phyloP scores from a whole-genome alignment of 2,888 invertebrate species.

The Trissolcus brochymenae region DNA sequence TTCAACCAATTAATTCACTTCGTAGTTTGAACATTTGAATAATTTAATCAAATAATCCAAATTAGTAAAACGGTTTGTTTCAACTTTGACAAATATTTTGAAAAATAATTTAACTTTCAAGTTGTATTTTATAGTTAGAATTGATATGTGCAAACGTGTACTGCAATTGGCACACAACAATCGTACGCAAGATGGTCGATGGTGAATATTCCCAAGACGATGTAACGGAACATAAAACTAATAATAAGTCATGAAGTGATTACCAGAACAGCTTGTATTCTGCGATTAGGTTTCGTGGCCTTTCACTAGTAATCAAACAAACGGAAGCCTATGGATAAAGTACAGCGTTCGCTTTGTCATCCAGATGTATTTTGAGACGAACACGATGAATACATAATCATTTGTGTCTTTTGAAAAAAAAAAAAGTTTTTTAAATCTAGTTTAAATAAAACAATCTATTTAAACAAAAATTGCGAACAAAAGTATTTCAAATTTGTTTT shows the following conservation, averaged over 20 bases:
- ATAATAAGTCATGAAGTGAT: constrained; percentile 23
- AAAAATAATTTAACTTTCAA: no score
- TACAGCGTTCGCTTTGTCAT: constrained; percentile 23
- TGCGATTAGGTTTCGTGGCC: constrained; percentile 29
- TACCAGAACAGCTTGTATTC: constrained; percentile 19
- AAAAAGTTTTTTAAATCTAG: no score
- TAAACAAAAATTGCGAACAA: background rate
- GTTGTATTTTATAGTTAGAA: no score
- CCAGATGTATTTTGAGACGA: constrained; percentile 14
- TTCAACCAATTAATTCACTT: no score
- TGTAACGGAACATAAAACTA: constrained; percentile 16
- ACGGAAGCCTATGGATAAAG: constrained; percentile 33
- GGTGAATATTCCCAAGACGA: constrained; percentile 4
- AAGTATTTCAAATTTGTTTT: no score
- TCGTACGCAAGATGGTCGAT: constrained; percentile 5
- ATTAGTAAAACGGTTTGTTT: no score
- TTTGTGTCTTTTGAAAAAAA: background rate
- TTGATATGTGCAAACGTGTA: background rate
- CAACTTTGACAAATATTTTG: no score
- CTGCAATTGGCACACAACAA: background rate
- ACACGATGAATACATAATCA: constrained; percentile 9
- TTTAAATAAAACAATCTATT: background rate
- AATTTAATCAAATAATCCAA: no score
- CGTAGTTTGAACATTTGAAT: no score
- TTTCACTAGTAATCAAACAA: constrained; percentile 47